Conservation (phyloP, 2,797 vertebrate species). For the Anguilla anguilla region DNA sequence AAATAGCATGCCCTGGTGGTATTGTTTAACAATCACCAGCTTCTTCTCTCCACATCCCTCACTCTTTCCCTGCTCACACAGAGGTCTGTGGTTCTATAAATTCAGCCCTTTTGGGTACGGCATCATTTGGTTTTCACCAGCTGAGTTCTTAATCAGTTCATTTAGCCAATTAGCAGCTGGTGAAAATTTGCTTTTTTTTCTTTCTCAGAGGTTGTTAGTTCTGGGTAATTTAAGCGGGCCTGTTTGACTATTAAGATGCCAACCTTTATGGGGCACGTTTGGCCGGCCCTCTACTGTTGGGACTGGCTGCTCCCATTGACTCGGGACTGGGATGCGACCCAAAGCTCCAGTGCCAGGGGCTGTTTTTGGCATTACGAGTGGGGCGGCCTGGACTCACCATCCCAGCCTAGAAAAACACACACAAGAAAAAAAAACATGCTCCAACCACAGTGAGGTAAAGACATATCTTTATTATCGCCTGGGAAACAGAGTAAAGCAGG, state of each 20-base stretch:
- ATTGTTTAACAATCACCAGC: not conserved
- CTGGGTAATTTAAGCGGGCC: slow-evolving; percentile 12
- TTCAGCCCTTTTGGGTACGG: not conserved
- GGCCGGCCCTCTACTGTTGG: not conserved
- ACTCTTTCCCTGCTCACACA: not conserved
- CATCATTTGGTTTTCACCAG: slow-evolving; percentile 19
- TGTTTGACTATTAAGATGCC: slow-evolving; percentile 10
- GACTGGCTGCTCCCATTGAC: not conserved
- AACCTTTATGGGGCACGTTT: slow-evolving; percentile 5
- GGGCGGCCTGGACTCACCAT: not conserved
- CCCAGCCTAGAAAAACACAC: not conserved
- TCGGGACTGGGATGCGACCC: not conserved
- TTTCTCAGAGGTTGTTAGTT: not conserved
- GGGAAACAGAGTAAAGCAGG: not conserved
- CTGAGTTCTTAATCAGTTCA: slow-evolving; percentile 25
- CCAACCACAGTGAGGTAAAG: slow-evolving; percentile 8
- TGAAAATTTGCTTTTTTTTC: not conserved
- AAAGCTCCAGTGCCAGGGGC: not conserved
- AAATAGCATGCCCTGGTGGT: no score
- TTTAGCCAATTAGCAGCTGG: slow-evolving; percentile 21
- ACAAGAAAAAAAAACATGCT: not conserved
- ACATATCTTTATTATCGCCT: not conserved
- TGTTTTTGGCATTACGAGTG: not conserved
- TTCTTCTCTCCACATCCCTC: not conserved
- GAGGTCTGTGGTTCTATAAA: not conserved